Conservation (phyloP, 2,113 vertebrate genomes). For the Tor tambroides region DNA sequence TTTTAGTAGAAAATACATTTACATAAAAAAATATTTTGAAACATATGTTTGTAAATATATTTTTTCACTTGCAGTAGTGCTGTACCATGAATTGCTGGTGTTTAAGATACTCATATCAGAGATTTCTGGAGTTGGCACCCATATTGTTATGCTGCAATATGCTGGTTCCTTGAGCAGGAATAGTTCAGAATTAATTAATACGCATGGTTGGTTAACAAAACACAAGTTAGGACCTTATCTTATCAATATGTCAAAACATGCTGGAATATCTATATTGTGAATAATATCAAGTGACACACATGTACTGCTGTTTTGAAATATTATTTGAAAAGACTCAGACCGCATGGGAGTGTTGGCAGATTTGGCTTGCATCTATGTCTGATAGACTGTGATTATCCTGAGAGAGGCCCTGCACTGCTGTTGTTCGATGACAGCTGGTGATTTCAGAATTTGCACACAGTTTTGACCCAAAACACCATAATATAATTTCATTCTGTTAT, state of each 20-base stretch:
- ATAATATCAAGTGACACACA: neutral
- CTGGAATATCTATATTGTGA: neutral
- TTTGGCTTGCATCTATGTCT: neutral
- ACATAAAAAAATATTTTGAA: too few species aligned
- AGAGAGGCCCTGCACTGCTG: conserved; percentile 39
- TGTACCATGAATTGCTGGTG: neutral
- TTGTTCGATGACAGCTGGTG: conserved; percentile 50
- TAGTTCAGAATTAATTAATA: neutral
- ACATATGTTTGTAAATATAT: too few species aligned
- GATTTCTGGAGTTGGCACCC: neutral
- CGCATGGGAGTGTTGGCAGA: conserved; percentile 6
- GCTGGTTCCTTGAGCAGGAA: neutral
- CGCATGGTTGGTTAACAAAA: neutral
- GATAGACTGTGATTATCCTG: conserved; percentile 40
- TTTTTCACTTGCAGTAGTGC: too few species aligned
- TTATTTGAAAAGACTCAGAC: conserved; percentile 4
- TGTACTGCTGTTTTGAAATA: neutral
- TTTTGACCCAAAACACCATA: conserved; percentile 30
- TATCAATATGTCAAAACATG: neutral
- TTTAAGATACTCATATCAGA: neutral
- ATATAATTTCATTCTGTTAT: conserved; percentile 17
- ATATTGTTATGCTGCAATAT: neutral
- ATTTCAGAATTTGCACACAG: conserved; percentile 48
- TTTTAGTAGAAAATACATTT: too few species aligned
- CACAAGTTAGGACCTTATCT: neutral